Percentiles rank a stretch among this genome's conserved stretches.
These are phyloP conservation scores for Vireo altiloquus DNA, from an alignment of 2,113 vertebrate genomes.

Conservation along the genomic window DNA sequence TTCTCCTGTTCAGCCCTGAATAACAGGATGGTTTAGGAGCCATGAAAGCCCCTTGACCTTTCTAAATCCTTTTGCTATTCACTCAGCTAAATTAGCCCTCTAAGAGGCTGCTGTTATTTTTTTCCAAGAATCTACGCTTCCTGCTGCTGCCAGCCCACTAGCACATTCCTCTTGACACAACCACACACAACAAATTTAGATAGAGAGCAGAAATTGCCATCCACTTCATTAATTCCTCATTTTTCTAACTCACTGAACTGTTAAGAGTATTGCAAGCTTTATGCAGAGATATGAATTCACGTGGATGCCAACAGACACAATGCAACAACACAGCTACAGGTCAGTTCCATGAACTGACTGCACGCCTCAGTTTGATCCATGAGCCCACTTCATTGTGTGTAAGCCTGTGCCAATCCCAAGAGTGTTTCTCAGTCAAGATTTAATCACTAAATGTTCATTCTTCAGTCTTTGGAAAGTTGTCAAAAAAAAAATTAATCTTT, in stretches of 20 bases:
- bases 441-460: constrained; percentile 30
- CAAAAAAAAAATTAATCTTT: neutral
- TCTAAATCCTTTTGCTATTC: constrained; percentile 74
- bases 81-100: constrained; percentile 74
- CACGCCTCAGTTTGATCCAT: neutral
- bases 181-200: constrained; percentile 75
- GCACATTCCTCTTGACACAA: constrained; percentile 52
- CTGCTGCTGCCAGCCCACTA: constrained; percentile 49
- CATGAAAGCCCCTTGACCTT: constrained; percentile 71
- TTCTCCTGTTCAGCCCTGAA: constrained; percentile 7
- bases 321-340: constrained; percentile 64
- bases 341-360: constrained; percentile 72
- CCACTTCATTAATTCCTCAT: constrained; percentile 73
- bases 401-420: neutral
- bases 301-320: constrained; percentile 71
- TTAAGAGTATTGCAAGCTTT: constrained; percentile 76
- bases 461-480: constrained; percentile 8
- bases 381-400: neutral
- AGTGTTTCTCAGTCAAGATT: constrained; percentile 33
- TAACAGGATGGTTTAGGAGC: constrained; percentile 64
- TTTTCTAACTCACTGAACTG: constrained; percentile 81
- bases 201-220: constrained; percentile 74
- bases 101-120: constrained; percentile 55
- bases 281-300: constrained; percentile 76
- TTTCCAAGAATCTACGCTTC: constrained; percentile 31